Conservation (phyloP, 1,140 invertebrate species). For the Ceratina japonica region DNA sequence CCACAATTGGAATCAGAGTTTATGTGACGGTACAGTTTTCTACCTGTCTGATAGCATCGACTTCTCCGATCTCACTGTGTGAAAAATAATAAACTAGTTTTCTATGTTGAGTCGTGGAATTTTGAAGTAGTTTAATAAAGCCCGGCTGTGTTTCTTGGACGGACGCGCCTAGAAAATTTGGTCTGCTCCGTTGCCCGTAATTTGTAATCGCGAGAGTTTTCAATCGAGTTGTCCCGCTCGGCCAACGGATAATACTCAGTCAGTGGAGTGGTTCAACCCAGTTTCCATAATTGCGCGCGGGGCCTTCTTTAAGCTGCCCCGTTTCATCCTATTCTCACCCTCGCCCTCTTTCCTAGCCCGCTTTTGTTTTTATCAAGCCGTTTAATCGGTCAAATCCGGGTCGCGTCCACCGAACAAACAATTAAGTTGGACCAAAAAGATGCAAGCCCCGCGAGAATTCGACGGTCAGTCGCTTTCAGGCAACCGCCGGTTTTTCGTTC, state of each 20-base stretch:
- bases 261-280: constrained; percentile 45
- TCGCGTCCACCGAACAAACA: constrained; percentile 24
- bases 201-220: constrained; percentile 47
- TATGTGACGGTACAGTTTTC: too few species aligned
- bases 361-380: constrained; percentile 10
- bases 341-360: neutral
- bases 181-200: constrained; percentile 1
- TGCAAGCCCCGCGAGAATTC: constrained; percentile 14
- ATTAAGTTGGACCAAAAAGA: constrained; percentile 34
- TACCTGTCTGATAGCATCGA: too few species aligned
- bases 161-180: constrained; percentile 19
- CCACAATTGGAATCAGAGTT: too few species aligned
- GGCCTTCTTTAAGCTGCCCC: constrained; percentile 26
- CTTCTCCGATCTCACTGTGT: too few species aligned
- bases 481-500: too few species aligned
- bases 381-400: constrained; percentile 45
- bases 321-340: neutral
- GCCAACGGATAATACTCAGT: constrained; percentile 44
- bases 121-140: too few species aligned
- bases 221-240: constrained; percentile 10
- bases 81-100: too few species aligned
- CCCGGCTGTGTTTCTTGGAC: constrained; percentile 27
- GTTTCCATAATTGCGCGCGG: constrained; percentile 55
- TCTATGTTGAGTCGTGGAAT: too few species aligned
- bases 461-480: too few species aligned